Base-by-base conservation (phyloP, 2,888 invertebrate genomes). In the Andrena dorsata region DNA sequence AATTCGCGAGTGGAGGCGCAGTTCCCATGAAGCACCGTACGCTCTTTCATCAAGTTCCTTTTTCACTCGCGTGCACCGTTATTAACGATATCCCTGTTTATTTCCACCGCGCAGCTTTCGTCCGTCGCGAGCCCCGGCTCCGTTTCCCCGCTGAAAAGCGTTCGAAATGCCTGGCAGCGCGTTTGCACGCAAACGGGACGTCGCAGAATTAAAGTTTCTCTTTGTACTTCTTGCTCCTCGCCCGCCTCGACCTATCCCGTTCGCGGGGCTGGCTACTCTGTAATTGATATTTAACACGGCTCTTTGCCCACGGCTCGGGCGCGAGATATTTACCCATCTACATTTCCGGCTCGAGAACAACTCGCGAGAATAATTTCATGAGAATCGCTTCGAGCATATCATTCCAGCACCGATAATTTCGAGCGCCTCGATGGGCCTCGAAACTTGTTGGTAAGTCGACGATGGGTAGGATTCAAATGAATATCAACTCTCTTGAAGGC, bases 131-230 rank as follows among this genome's bases (percentile, higher is more conserved):
- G 56, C 26, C 23, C 20, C 26, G 1, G 4, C 53, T 26, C 23
- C 23, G 10, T 0, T 0, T 61, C 3, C 4, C 16, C 35, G n/a
- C 0, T 63, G 20, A 20, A 63, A 35, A 41, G 20, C 60, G 30
- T 1, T 3, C n/a, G 51, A 51, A 51, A 72, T 26, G 35, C n/a
- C 2, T 53, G 63, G 10, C 35, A 13, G 26, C 20, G 26, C 16
- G 41, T 65, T 65, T 56, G 20, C 41, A n/a, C 8, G 69, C 56
- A 7, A 56, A 65, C 20, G 28, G 64, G 64, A 64, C 4, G 20
- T 53, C 35, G 5, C 32, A 2, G 26, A 72, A 23, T 16, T 23
- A 4, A 47, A 60, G n/a, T 30, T 23, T 32, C 23, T 26, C 60
- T 60, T 65, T 65, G 64, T 16, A 41, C 3, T n/a, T 5, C n/a